Conservation (phyloP, 2,797 vertebrate species). For the Sebastes elongatus region DNA sequence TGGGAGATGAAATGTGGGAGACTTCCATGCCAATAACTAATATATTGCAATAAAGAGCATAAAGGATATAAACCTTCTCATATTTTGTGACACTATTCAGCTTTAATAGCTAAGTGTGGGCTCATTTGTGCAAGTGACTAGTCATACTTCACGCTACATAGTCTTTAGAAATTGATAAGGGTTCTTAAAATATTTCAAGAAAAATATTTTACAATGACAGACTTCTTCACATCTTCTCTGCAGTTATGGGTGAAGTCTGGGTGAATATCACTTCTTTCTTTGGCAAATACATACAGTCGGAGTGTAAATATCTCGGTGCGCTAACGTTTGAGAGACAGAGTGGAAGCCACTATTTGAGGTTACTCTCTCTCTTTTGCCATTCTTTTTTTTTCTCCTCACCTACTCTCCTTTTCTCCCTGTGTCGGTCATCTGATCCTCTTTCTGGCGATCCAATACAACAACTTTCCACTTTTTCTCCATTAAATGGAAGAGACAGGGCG, state of each 20-base stretch:
- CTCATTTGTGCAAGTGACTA: neutral
- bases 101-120: neutral
- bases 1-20: neutral
- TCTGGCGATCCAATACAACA: neutral
- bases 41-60: neutral
- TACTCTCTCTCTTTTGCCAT: neutral
- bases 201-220: neutral
- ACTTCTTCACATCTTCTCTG: neutral
- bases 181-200: neutral
- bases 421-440: constrained; percentile 9
- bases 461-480: neutral
- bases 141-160: neutral
- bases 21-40: neutral
- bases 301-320: neutral
- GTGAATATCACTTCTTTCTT: neutral
- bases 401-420: neutral
- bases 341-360: neutral
- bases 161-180: neutral
- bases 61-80: neutral
- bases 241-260: neutral
- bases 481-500: neutral
- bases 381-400: neutral
- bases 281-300: neutral
- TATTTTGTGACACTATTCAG: neutral
- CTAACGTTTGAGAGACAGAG: neutral